Percentiles rank a stretch among this genome's conserved stretches.
Evolutionary conservation across 2,797 vertebrate species (phyloP).

Genomic region (Acrossocheilus wenchowensis): DNA sequence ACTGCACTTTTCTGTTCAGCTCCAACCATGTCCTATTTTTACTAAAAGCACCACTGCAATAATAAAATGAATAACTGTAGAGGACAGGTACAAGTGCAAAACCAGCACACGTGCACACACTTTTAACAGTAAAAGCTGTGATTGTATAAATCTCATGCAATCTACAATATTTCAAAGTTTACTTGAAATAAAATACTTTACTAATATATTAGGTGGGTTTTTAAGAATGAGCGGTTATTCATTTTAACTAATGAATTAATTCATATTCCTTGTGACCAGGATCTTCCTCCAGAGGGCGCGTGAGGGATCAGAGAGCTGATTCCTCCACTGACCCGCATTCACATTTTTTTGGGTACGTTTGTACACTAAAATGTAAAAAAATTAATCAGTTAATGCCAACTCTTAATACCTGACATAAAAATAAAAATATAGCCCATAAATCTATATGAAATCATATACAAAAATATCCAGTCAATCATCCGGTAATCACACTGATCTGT

Average conservation of each 20-base stretch:
- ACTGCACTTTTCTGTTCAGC: background rate
- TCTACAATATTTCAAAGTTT: background rate
- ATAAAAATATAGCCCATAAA: background rate
- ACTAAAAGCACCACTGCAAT: background rate
- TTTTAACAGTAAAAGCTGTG: background rate
- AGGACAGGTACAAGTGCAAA: background rate
- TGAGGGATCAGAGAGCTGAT: background rate
- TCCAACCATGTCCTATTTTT: background rate
- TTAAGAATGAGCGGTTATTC: background rate
- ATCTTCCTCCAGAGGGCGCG: constrained; percentile 11
- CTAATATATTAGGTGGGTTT: background rate
- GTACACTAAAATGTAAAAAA: background rate
- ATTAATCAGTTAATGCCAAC: background rate
- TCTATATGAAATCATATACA: background rate
- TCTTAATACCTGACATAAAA: background rate
- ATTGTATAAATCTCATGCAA: background rate
- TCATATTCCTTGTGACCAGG: background rate
- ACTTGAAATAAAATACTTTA: background rate
- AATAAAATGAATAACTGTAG: background rate
- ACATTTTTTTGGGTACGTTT: background rate
- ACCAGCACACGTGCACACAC: background rate
- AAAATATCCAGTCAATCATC: background rate
- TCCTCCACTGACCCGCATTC: background rate
- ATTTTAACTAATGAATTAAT: background rate
- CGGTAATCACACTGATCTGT: background rate